Percentiles rank a stretch among this genome's conserved stretches.
phyloP scores from a whole-genome alignment of 2,888 invertebrate genomes.

The Deilephila elpenor region DNA sequence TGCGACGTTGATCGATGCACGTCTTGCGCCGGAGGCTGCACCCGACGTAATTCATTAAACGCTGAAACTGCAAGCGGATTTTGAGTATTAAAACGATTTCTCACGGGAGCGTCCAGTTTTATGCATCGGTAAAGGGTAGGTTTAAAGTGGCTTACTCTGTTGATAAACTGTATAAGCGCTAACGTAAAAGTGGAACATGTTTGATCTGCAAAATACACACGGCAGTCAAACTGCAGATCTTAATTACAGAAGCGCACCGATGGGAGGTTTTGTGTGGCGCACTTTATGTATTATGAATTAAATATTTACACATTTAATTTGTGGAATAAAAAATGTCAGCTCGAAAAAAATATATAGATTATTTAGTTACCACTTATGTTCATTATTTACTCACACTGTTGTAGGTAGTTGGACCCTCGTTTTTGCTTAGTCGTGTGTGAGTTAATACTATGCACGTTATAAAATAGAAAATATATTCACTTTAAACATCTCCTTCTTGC shows the following conservation, averaged over 20 bases:
- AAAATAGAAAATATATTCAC: conserved; percentile 1
- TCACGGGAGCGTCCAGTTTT: conserved; percentile 79
- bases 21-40: conserved; percentile 86
- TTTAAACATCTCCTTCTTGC: neutral
- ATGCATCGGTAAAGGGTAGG: conserved; percentile 65
- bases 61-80: conserved; percentile 84
- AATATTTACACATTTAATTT: neutral
- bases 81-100: conserved; percentile 84
- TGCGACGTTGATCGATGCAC: conserved; percentile 87
- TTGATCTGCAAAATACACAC: conserved; percentile 45
- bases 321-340: neutral
- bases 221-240: conserved; percentile 32
- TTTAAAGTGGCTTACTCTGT: conserved; percentile 66
- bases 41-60: conserved; percentile 85
- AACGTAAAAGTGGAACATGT: conserved; percentile 59
- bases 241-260: neutral
- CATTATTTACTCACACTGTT: neutral
- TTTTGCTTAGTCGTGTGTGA: neutral
- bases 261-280: neutral
- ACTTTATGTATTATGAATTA: neutral
- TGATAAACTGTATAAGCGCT: conserved; percentile 72
- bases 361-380: neutral
- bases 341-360: neutral
- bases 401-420: neutral
- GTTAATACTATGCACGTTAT: conserved; percentile 2